Conservation (phyloP, 2,888 invertebrate species). For the Acanthoscelides obtectus region DNA sequence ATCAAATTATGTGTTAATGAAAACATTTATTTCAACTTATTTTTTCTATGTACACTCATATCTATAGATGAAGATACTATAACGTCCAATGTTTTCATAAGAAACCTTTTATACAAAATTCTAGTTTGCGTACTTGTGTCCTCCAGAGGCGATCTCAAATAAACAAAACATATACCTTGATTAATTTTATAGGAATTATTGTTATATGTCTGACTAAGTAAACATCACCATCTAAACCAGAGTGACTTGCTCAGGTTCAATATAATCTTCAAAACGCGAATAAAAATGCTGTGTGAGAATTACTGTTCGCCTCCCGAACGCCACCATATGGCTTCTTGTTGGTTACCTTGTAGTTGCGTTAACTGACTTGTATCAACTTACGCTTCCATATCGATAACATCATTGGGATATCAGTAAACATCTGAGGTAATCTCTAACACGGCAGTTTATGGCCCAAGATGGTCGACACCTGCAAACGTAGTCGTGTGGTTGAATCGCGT, state of each 20-base stretch:
- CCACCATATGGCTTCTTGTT: neutral
- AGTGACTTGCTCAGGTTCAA: neutral
- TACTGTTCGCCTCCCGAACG: neutral
- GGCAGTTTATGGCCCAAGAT: neutral
- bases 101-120: too few species aligned
- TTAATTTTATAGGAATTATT: too few species aligned
- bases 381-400: neutral
- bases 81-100: too few species aligned
- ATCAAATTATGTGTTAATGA: too few species aligned
- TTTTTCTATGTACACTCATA: too few species aligned
- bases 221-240: too few species aligned
- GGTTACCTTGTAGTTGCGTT: neutral
- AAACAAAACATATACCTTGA: too few species aligned
- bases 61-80: too few species aligned
- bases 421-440: neutral
- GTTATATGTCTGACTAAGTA: too few species aligned
- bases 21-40: too few species aligned
- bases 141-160: too few species aligned
- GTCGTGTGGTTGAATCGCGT: neutral
- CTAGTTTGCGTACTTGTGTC: too few species aligned
- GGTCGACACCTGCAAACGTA: neutral
- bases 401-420: neutral
- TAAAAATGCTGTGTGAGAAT: neutral
- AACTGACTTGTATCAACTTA: neutral
- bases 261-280: neutral